phyloP scores from a whole-genome alignment of 2,113 vertebrate species.

The Cavia porcellus region DNA sequence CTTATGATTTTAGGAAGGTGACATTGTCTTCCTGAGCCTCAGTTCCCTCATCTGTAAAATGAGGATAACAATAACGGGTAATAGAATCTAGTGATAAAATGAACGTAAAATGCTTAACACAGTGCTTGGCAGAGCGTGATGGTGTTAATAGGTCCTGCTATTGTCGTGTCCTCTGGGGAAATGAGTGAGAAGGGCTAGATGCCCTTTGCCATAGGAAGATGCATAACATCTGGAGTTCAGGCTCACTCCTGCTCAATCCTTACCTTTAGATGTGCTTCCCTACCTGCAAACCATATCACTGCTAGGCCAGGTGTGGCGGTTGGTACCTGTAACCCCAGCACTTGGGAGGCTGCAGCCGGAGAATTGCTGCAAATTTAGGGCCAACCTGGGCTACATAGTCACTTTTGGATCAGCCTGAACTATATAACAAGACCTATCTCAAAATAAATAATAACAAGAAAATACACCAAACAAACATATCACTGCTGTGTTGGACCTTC shows the following conservation, averaged over 20 bases:
- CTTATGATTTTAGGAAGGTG: conserved; percentile 12
- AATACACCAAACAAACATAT: no score
- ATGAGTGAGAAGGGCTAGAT: background rate
- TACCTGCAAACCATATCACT: background rate
- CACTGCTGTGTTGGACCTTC: background rate
- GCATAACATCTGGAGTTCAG: background rate
- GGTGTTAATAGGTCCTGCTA: background rate
- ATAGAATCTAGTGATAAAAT: background rate
- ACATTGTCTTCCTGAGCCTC: conserved; percentile 10
- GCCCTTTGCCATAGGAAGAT: background rate
- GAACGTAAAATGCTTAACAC: background rate
- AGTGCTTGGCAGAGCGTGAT: background rate
- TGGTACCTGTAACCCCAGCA: background rate
- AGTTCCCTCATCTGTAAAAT: conserved; percentile 22
- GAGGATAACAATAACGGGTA: background rate
- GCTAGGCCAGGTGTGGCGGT: background rate
- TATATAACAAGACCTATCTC: no score
- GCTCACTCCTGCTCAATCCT: background rate
- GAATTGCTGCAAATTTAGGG: background rate
- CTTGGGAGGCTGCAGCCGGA: background rate
- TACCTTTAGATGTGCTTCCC: background rate
- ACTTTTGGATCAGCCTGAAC: background rate
- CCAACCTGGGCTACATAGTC: background rate
- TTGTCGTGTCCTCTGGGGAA: background rate
- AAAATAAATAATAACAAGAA: no score